A percentile compares a stretch with the other conserved stretches of the same genome.
Conservation (phyloP, 2,888 invertebrate species). For the Sympetrum striolatum region DNA sequence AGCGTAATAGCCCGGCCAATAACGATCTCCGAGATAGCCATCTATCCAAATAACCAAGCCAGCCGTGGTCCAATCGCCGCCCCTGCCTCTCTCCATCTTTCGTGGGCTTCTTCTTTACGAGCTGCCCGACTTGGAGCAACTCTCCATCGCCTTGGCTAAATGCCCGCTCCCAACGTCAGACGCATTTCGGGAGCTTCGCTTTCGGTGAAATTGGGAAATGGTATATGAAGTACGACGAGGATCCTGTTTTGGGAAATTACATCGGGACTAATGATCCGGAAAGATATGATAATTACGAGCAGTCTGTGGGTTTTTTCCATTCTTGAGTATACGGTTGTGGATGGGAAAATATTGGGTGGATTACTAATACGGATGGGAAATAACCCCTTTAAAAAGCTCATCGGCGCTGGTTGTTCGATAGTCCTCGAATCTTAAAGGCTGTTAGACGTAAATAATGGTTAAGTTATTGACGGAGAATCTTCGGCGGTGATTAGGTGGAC, state of each 20-base stretch:
- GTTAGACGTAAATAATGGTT: background rate
- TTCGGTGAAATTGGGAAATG: background rate
- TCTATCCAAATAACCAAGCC: background rate
- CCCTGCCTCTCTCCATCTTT: background rate
- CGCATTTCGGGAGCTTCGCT: background rate
- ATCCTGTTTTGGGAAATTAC: background rate
- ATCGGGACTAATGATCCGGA: background rate
- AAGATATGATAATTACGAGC: background rate
- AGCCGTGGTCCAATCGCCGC: background rate
- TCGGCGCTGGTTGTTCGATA: background rate
- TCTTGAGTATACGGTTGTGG: background rate
- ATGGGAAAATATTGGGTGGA: background rate
- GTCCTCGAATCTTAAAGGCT: background rate
- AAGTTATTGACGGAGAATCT: background rate
- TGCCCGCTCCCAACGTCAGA: background rate
- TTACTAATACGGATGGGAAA: background rate
- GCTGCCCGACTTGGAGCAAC: background rate
- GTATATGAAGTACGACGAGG: background rate
- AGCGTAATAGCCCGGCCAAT: background rate
- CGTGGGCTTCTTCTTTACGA: background rate
- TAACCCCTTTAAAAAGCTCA: background rate
- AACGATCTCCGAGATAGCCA: background rate
- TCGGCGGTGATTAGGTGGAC: too few relatives aligned
- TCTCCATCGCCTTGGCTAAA: background rate
- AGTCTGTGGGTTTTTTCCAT: background rate